These are phyloP conservation scores for Epinephelus awoara DNA, from an alignment of 2,797 vertebrate species.

Conservation along the genomic window DNA sequence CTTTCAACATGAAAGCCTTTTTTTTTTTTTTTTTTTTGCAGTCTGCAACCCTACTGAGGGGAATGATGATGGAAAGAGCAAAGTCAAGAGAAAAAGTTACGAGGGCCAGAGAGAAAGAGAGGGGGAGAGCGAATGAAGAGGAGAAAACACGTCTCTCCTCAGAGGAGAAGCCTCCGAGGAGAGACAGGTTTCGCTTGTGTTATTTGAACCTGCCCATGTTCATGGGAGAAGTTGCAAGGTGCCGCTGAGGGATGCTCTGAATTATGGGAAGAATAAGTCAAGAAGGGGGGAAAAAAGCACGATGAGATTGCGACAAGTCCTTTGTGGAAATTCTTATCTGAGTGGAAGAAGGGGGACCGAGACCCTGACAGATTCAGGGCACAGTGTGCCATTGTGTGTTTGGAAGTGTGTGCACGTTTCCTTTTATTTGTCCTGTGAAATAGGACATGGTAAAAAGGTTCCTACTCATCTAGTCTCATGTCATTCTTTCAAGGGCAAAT, in stretches of 20 bases:
- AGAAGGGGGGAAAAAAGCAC: background rate
- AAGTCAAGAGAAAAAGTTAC: conserved; percentile 39
- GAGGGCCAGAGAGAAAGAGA: conserved; percentile 36
- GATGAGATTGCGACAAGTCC: conserved; percentile 56
- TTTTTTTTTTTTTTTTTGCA: conserved; percentile 10
- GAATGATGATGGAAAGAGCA: conserved; percentile 44
- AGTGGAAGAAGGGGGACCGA: conserved; percentile 47
- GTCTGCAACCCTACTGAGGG: conserved; percentile 37
- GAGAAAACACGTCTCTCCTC: conserved; percentile 17
- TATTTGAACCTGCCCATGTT: conserved; percentile 49
- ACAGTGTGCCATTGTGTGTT: conserved; percentile 51
- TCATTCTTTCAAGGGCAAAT: conserved; percentile 69
- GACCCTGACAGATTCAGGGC: conserved; percentile 81
- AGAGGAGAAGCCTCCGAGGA: conserved; percentile 40
- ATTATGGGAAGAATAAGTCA: conserved; percentile 38
- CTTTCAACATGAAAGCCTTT: conserved; percentile 43
- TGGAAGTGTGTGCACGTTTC: conserved; percentile 9
- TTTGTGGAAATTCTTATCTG: conserved; percentile 70
- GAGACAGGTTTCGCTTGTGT: conserved; percentile 39
- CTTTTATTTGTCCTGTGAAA: conserved; percentile 68
- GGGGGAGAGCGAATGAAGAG: background rate
- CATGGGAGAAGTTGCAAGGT: conserved; percentile 41
- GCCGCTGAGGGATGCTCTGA: conserved; percentile 50
- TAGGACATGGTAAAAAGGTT: conserved; percentile 65
- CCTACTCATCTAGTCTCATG: conserved; percentile 54